Conservation (phyloP, 2,113 vertebrate genomes). For the Columbina picui region DNA sequence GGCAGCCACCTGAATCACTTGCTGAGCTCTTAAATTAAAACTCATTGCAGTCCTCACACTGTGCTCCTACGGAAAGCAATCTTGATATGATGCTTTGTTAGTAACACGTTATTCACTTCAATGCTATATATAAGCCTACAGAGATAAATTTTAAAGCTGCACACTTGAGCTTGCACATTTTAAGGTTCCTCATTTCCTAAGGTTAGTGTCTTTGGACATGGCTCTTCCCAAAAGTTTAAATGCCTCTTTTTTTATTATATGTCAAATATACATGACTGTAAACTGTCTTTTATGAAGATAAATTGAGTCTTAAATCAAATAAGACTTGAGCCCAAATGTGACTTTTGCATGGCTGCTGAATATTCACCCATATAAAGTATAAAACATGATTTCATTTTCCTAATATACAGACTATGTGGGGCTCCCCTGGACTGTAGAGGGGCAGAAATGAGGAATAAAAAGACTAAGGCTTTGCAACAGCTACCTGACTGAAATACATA, state of each 20-base stretch:
- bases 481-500: neutral
- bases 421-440: neutral
- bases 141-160: neutral
- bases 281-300: neutral
- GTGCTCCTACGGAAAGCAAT: neutral
- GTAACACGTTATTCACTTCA: neutral
- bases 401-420: neutral
- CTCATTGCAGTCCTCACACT: neutral
- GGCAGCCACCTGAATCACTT: neutral
- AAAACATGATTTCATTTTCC: neutral
- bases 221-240: neutral
- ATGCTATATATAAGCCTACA: neutral
- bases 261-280: neutral
- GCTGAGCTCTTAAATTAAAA: neutral
- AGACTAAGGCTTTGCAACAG: neutral
- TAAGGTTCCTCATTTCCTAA: neutral
- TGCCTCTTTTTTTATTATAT: neutral
- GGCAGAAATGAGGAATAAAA: neutral
- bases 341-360: neutral
- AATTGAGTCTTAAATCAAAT: conserved; percentile 3
- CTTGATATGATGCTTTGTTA: neutral
- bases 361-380: neutral
- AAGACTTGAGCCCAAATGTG: neutral
- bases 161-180: neutral
- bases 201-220: neutral